A percentile compares a stretch with the other conserved stretches of the same genome.
phyloP scores from a whole-genome alignment of 2,888 invertebrate species.

The Erebia ligea region DNA sequence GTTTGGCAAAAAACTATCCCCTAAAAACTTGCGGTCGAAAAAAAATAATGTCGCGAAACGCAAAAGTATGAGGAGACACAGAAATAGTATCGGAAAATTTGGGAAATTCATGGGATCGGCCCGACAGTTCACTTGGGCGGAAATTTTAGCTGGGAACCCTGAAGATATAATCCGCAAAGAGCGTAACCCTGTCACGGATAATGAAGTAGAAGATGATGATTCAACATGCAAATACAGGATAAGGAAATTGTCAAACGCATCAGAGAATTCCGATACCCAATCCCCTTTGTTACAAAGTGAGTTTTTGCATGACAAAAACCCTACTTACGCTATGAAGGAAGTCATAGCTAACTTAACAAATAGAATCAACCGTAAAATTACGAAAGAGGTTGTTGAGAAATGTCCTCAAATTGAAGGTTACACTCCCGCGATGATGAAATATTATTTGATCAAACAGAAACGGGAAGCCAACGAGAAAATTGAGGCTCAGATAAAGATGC shows the following conservation, averaged over 20 bases:
- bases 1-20: constrained; percentile 80
- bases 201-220: constrained; percentile 62
- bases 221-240: constrained; percentile 74
- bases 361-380: constrained; percentile 64
- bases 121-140: constrained; percentile 86
- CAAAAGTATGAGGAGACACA: constrained; percentile 68
- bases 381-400: constrained; percentile 57
- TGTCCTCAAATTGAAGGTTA: constrained; percentile 64
- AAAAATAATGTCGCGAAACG: constrained; percentile 76
- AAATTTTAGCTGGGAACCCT: constrained; percentile 85
- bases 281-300: constrained; percentile 70
- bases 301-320: constrained; percentile 80
- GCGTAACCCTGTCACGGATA: constrained; percentile 55
- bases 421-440: constrained; percentile 83
- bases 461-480: constrained; percentile 68
- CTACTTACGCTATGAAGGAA: constrained; percentile 89
- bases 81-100: constrained; percentile 77
- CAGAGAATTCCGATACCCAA: constrained; percentile 62
- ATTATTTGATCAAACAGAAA: constrained; percentile 75
- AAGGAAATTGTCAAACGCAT: constrained; percentile 70
- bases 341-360: constrained; percentile 85
- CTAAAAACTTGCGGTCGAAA: constrained; percentile 86
- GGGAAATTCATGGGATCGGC: constrained; percentile 80
- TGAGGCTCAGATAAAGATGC: constrained; percentile 51
- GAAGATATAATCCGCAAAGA: constrained; percentile 84